Conservation (phyloP, 2,113 vertebrate genomes). For the Cardinalis cardinalis region DNA sequence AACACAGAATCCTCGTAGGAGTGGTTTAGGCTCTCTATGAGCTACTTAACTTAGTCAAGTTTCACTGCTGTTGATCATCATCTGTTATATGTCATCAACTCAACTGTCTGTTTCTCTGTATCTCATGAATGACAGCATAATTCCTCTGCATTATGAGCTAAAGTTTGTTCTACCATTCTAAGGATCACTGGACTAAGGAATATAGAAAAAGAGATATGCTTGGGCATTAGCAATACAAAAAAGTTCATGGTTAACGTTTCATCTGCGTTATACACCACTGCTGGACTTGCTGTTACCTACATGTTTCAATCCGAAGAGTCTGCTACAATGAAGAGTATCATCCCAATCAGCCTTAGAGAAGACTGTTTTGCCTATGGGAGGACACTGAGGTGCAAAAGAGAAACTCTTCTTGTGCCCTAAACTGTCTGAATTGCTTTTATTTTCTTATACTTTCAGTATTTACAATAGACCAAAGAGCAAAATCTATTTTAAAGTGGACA, state of each 20-base stretch:
- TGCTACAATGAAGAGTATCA: slow-evolving; percentile 56
- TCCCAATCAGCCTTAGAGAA: slow-evolving; percentile 68
- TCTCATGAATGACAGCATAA: slow-evolving; percentile 74
- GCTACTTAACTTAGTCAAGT: slow-evolving; percentile 71
- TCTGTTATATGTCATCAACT: slow-evolving; percentile 73
- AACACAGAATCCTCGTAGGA: slow-evolving; percentile 73
- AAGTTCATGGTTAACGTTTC: slow-evolving; percentile 62
- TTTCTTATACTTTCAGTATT: slow-evolving; percentile 86
- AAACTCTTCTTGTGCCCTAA: slow-evolving; percentile 78
- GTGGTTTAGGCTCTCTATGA: slow-evolving; percentile 74
- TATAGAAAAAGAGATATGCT: slow-evolving; percentile 56
- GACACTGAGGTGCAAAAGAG: slow-evolving; percentile 64
- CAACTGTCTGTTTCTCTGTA: slow-evolving; percentile 76
- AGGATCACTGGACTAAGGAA: slow-evolving; percentile 60
- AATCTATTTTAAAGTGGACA: slow-evolving; percentile 79
- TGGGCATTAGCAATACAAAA: slow-evolving; percentile 71
- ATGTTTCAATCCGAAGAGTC: slow-evolving; percentile 54
- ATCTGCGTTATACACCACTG: slow-evolving; percentile 47
- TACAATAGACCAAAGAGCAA: slow-evolving; percentile 98
- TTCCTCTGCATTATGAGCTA: slow-evolving; percentile 66
- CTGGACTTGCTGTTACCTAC: slow-evolving; percentile 55
- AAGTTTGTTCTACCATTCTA: slow-evolving; percentile 60
- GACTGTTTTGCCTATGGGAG: slow-evolving; percentile 67
- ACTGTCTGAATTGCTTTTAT: slow-evolving; percentile 89
- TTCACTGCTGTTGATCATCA: slow-evolving; percentile 71